Evolutionary conservation across 2,888 invertebrate genomes (phyloP).

Genomic region (Apotomis capreana): DNA sequence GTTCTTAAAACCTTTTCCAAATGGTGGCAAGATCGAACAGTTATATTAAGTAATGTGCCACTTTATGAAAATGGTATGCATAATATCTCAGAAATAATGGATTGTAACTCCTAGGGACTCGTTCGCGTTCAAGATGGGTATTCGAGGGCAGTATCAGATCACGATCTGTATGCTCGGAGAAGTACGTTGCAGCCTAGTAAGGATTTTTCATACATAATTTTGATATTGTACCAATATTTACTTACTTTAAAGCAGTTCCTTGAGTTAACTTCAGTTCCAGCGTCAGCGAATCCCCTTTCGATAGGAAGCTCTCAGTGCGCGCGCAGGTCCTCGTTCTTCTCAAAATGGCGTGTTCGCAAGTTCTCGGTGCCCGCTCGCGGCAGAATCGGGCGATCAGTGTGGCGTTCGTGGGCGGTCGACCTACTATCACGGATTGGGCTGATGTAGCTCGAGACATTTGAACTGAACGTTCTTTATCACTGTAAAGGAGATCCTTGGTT

Average conservation of each 20-base stretch:
- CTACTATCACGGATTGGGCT: constrained; percentile 76
- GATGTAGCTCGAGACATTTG: constrained; percentile 80
- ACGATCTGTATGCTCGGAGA: too few species aligned
- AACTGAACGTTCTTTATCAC: constrained; percentile 77
- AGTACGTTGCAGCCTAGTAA: too few species aligned
- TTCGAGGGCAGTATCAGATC: too few species aligned
- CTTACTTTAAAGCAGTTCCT: constrained; percentile 92
- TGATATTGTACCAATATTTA: constrained; percentile 22
- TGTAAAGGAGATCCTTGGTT: constrained; percentile 52
- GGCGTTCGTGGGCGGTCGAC: constrained; percentile 87
- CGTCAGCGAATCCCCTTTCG: constrained; percentile 91
- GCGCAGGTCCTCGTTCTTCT: constrained; percentile 88
- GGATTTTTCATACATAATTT: too few species aligned
- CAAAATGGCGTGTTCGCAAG: constrained; percentile 91
- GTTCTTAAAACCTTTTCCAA: too few species aligned
- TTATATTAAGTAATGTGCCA: too few species aligned
- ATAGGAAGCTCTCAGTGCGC: constrained; percentile 91
- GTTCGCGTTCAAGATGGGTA: too few species aligned
- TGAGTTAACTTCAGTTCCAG: constrained; percentile 91
- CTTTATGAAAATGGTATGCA: too few species aligned
- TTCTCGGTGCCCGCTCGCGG: constrained; percentile 90
- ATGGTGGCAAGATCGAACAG: too few species aligned
- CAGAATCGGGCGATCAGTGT: constrained; percentile 92
- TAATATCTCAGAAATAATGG: too few species aligned
- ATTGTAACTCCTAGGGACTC: too few species aligned